phyloP scores from a whole-genome alignment of 2,888 invertebrate species.

The Nephrotoma appendiculata region DNA sequence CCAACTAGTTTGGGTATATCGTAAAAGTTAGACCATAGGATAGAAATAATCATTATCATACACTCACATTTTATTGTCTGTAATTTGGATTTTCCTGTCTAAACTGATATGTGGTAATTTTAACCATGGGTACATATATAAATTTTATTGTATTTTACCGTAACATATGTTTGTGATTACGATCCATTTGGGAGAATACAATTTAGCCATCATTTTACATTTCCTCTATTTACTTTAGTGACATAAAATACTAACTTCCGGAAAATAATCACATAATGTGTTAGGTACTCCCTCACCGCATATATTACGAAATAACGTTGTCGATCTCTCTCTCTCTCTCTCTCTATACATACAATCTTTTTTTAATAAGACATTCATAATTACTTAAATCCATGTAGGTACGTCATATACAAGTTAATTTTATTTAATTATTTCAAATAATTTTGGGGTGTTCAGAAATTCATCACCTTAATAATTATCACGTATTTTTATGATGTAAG shows the following conservation, averaged over 20 bases:
- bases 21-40: too few relatives aligned
- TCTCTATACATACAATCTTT: too few relatives aligned
- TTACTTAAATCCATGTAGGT: neutral
- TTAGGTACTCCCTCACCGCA: neutral
- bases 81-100: too few relatives aligned
- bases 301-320: neutral
- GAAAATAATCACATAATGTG: neutral
- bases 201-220: neutral
- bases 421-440: too few relatives aligned
- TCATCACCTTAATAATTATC: neutral
- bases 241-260: neutral
- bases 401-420: neutral
- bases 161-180: neutral
- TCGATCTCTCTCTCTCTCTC: too few relatives aligned
- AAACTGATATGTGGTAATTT: too few relatives aligned
- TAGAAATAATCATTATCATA: too few relatives aligned
- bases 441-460: neutral
- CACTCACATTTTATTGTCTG: too few relatives aligned
- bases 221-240: neutral
- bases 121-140: too few relatives aligned
- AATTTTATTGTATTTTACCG: too few relatives aligned
- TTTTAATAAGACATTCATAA: neutral
- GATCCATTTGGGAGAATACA: neutral
- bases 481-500: neutral
- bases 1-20: too few relatives aligned